Percentiles rank a stretch among this genome's conserved stretches.
These are phyloP conservation scores for Eremobia ochroleuca DNA, from an alignment of 2,888 invertebrate genomes.

Conservation along the genomic window DNA sequence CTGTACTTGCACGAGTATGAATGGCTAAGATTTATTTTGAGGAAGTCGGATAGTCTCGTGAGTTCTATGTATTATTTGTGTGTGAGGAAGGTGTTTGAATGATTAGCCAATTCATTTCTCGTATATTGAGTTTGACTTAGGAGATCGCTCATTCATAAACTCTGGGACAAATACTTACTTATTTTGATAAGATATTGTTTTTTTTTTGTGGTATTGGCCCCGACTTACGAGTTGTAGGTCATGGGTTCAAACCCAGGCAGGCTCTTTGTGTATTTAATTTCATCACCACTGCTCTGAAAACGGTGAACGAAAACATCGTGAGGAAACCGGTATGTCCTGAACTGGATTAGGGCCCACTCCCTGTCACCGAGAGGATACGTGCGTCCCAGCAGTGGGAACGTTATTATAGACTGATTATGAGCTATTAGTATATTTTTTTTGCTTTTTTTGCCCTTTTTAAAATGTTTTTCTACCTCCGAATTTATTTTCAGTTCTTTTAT, in stretches of 20 bases:
- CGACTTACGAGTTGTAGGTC: too few relatives aligned
- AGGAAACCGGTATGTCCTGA: too few relatives aligned
- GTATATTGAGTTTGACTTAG: neutral
- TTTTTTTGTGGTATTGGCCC: too few relatives aligned
- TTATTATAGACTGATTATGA: too few relatives aligned
- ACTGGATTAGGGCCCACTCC: too few relatives aligned
- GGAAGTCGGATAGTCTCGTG: neutral
- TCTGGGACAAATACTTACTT: neutral
- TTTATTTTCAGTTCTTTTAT: neutral
- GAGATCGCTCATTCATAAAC: neutral
- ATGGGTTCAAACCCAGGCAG: too few relatives aligned
- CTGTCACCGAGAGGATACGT: too few relatives aligned
- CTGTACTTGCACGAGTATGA: conserved; percentile 9
- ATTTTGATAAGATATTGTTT: neutral
- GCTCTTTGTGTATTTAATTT: too few relatives aligned
- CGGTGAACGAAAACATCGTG: too few relatives aligned
- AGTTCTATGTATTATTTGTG: neutral
- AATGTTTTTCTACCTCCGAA: neutral
- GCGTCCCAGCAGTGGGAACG: too few relatives aligned
- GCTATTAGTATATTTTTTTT: too few relatives aligned
- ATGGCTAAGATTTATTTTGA: conserved; percentile 29
- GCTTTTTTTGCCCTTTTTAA: neutral
- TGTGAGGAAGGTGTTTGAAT: neutral
- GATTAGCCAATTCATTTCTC: neutral
- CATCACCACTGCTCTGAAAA: too few relatives aligned